Evolutionary conservation across 2,113 vertebrate genomes (phyloP).

Genomic region (Xenus cinereus): DNA sequence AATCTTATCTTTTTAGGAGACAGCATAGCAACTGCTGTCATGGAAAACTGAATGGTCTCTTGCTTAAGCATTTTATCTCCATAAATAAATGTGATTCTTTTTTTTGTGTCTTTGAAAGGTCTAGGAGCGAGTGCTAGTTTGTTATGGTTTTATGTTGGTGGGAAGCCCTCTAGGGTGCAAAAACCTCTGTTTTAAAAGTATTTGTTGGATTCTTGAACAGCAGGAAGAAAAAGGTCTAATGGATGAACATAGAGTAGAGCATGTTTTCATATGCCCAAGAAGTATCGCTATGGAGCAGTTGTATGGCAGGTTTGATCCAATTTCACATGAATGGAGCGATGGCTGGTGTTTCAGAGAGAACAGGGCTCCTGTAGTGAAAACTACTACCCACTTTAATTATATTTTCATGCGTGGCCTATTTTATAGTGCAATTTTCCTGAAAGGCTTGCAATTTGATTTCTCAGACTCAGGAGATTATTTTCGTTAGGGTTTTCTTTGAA

Average conservation of each 20-base stretch:
- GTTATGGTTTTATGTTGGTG: not conserved
- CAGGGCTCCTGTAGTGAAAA: constrained; percentile 39
- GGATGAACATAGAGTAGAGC: not conserved
- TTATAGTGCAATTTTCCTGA: constrained; percentile 47
- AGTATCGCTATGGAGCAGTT: not conserved
- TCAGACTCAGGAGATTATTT: not conserved
- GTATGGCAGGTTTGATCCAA: constrained; percentile 18
- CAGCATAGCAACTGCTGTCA: not conserved
- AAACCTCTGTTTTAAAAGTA: constrained; percentile 33
- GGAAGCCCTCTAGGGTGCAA: constrained; percentile 10
- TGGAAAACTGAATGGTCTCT: not conserved
- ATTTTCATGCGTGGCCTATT: constrained; percentile 34
- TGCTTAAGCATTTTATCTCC: constrained; percentile 39
- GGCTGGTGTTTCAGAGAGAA: not conserved
- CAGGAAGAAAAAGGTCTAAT: constrained; percentile 4
- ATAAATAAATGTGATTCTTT: not conserved
- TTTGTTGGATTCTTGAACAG: constrained; percentile 21
- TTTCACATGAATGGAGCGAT: constrained; percentile 36
- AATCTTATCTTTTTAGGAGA: not conserved
- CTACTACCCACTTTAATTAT: constrained; percentile 21
- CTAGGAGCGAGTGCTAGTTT: not conserved
- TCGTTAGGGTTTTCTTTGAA: constrained; percentile 1
- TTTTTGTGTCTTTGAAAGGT: not conserved
- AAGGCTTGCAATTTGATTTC: constrained; percentile 17
- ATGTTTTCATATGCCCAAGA: constrained; percentile 33